Percentiles rank a stretch among this genome's conserved stretches.
These are phyloP conservation scores for Atherinomorus stipes DNA, from an alignment of 2,113 vertebrate species.

Conservation along the genomic window DNA sequence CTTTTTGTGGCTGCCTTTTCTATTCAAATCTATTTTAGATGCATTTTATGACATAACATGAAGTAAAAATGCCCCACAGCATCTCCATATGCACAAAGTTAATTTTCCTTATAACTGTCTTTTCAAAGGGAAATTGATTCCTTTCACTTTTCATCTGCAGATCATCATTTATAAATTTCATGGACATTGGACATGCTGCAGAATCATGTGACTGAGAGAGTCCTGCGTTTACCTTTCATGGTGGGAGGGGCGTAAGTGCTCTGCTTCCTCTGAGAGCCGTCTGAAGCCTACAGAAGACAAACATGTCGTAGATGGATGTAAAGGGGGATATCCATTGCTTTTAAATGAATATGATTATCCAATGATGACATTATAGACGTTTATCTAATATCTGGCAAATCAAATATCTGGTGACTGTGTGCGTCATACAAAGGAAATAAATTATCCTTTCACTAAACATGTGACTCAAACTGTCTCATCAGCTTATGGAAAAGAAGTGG, in stretches of 20 bases:
- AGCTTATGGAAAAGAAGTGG: too few relatives aligned
- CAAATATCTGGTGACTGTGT: too few relatives aligned
- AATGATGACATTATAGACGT: too few relatives aligned
- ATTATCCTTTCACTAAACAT: too few relatives aligned
- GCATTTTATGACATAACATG: neutral
- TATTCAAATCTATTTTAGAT: neutral
- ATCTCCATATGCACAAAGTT: neutral
- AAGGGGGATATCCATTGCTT: neutral
- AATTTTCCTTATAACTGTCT: neutral
- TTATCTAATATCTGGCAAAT: too few relatives aligned
- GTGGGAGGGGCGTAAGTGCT: constrained; percentile 87
- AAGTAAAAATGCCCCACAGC: neutral
- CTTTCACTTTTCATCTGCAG: neutral
- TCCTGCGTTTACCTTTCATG: constrained; percentile 88
- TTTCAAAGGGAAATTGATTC: neutral
- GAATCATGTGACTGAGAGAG: neutral
- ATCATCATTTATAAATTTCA: constrained; percentile 4
- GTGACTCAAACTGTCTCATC: neutral
- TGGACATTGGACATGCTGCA: neutral
- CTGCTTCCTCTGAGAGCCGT: constrained; percentile 89
- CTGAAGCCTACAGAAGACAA: constrained; percentile 73
- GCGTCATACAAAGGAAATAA: too few relatives aligned
- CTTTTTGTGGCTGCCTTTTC: too few relatives aligned
- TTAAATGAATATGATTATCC: neutral
- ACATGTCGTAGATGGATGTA: neutral